A percentile compares a stretch with the other conserved stretches of the same genome.
Evolutionary conservation across 1,140 invertebrate genomes (phyloP).

Genomic region (Diploscapter pachys): DNA sequence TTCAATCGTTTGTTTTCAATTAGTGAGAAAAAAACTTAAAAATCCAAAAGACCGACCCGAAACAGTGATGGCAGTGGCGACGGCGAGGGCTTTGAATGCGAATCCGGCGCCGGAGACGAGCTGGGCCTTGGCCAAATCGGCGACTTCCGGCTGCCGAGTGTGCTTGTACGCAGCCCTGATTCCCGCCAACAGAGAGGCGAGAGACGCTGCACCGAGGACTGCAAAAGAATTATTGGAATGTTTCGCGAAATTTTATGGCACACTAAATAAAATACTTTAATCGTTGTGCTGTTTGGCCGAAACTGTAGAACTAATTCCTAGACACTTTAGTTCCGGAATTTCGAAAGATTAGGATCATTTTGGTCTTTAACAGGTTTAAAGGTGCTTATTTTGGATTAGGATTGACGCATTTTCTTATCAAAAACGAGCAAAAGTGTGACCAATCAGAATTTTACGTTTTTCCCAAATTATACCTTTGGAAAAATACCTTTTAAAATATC

Average conservation of each 20-base stretch:
- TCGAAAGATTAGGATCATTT: no score
- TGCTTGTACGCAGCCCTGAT: slow-evolving; percentile 36
- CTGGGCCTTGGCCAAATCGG: slow-evolving; percentile 31
- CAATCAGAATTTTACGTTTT: no score
- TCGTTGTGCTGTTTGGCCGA: no score
- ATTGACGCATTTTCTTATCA: no score
- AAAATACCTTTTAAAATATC: no score
- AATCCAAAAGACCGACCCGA: background rate
- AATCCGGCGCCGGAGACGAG: slow-evolving; percentile 38
- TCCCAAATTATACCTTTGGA: no score
- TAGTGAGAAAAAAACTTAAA: background rate
- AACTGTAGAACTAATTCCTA: no score
- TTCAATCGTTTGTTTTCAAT: background rate
- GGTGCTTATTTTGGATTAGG: no score
- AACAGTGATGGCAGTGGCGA: slow-evolving; percentile 36
- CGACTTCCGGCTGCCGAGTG: slow-evolving; percentile 31
- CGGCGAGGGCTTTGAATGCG: slow-evolving; percentile 32
- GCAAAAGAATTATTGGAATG: slow-evolving; percentile 4
- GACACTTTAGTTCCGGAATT: no score
- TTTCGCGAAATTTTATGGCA: background rate
- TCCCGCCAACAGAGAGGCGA: slow-evolving; percentile 27
- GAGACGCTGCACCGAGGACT: slow-evolving; percentile 34
- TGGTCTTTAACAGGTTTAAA: no score
- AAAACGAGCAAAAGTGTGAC: no score
- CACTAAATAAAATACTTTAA: no score